Conservation (phyloP, 2,113 vertebrate genomes). For the Hylia prasina region DNA sequence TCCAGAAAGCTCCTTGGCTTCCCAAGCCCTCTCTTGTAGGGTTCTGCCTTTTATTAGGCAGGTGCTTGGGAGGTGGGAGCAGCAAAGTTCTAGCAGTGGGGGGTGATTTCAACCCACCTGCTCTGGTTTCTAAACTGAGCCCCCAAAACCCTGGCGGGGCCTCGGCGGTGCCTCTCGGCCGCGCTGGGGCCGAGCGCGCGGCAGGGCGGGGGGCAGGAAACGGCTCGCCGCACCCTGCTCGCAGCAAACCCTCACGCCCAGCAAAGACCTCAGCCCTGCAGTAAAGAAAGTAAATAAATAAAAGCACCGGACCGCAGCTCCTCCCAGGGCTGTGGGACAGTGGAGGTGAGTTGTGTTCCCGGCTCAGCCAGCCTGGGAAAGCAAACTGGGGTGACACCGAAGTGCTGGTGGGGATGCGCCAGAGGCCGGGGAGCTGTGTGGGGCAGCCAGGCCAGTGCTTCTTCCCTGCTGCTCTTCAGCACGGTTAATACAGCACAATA, state of each 20-base stretch:
- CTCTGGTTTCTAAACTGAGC: neutral
- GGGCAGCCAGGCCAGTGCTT: fast-evolving
- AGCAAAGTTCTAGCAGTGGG: fast-evolving
- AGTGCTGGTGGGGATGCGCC: neutral
- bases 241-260: neutral
- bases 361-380: neutral
- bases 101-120: neutral
- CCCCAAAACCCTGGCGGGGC: neutral
- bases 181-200: neutral
- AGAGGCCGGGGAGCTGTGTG: fast-evolving
- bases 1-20: neutral
- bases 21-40: neutral
- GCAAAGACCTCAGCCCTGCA: neutral
- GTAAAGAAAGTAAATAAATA: neutral
- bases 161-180: neutral
- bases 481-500: neutral
- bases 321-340: neutral
- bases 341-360: neutral
- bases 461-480: neutral
- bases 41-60: neutral
- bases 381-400: fast-evolving
- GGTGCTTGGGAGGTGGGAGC: neutral
- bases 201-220: constrained; percentile 43
- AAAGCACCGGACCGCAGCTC: neutral
- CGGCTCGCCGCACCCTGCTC: constrained; percentile 8